Conservation (phyloP, 2,113 vertebrate genomes). For the Micromys minutus region DNA sequence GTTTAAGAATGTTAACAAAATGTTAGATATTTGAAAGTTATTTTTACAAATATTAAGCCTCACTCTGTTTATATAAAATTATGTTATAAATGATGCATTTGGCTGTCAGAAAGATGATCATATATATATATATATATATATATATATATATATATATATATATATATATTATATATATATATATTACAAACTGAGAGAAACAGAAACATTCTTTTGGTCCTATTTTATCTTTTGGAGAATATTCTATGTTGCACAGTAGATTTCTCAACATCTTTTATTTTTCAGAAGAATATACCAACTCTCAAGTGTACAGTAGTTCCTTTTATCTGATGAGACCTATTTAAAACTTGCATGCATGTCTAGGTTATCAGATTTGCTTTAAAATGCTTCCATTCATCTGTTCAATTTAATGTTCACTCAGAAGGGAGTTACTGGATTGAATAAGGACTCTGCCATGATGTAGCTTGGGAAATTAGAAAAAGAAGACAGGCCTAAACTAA, state of each 20-base stretch:
- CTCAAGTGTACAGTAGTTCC: conserved; percentile 80
- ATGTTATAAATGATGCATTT: not conserved
- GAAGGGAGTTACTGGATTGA: conserved; percentile 78
- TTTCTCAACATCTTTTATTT: conserved; percentile 74
- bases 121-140: too few species aligned
- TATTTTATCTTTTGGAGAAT: conserved; percentile 55
- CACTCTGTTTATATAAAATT: conserved; percentile 46
- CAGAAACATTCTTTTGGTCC: conserved; percentile 56
- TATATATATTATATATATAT: too few species aligned
- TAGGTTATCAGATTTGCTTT: conserved; percentile 84
- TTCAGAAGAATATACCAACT: conserved; percentile 76
- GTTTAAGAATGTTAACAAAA: conserved; percentile 52
- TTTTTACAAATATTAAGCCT: conserved; percentile 42
- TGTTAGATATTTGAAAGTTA: conserved; percentile 48
- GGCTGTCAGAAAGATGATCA: conserved; percentile 55
- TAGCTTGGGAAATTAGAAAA: conserved; percentile 82
- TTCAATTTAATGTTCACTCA: conserved; percentile 82
- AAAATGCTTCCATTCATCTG: conserved; percentile 85
- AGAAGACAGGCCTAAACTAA: conserved; percentile 74
- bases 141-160: too few species aligned
- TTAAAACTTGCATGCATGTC: conserved; percentile 81
- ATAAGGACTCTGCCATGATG: conserved; percentile 79
- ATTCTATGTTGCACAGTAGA: conserved; percentile 78
- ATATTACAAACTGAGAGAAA: conserved; percentile 34
- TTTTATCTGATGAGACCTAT: conserved; percentile 81